These are phyloP conservation scores for mouse (Mus musculus) DNA, from an alignment of 2,113 vertebrate species.

Conservation along the genomic window DNA sequence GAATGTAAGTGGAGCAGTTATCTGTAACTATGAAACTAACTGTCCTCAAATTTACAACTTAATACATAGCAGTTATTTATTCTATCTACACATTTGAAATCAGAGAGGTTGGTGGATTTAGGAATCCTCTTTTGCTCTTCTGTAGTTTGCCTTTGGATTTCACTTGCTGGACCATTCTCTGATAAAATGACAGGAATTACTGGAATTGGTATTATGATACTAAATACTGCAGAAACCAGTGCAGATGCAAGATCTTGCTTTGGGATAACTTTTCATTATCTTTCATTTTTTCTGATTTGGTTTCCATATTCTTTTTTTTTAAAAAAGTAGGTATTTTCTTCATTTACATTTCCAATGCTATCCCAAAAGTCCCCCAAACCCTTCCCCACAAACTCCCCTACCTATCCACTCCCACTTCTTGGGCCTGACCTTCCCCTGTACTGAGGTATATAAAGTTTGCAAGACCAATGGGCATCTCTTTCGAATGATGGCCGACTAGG, in stretches of 20 bases:
- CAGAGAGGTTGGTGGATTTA: not conserved
- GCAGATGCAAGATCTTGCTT: not conserved
- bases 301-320: not conserved
- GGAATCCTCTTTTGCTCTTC: not conserved
- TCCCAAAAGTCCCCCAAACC: no score
- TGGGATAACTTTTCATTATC: not conserved
- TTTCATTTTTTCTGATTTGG: not conserved
- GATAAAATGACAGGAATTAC: not conserved
- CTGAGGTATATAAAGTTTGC: no score
- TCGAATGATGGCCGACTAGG: no score
- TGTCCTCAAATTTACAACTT: not conserved
- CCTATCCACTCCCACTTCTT: no score
- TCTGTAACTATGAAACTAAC: not conserved
- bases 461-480: no score
- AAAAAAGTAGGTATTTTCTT: no score
- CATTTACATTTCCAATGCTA: no score
- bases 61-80: not conserved
- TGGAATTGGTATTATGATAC: not conserved
- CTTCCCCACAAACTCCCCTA: no score
- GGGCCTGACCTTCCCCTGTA: no score
- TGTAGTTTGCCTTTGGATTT: not conserved
- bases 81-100: not conserved
- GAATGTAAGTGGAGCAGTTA: not conserved
- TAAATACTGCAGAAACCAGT: not conserved
- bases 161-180: not conserved